phyloP scores from a whole-genome alignment of 2,797 vertebrate genomes.

The Poeciliopsis paucimaculata region DNA sequence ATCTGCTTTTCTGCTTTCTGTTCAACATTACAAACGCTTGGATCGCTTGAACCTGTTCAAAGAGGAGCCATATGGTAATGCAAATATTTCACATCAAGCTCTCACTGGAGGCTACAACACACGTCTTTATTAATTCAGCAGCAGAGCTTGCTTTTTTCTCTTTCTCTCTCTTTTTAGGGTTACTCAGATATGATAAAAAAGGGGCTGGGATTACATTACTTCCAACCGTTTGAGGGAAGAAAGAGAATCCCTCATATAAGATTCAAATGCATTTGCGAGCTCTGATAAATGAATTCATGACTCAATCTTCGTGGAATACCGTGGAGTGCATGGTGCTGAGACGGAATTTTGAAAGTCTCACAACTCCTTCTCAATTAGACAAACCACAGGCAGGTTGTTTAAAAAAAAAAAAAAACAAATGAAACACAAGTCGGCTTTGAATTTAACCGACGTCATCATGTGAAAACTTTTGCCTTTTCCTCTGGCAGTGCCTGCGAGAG shows the following conservation, averaged over 20 bases:
- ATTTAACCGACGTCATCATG: slow-evolving; percentile 36
- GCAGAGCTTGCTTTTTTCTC: slow-evolving; percentile 40
- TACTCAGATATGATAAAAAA: slow-evolving; percentile 51
- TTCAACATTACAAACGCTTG: slow-evolving; percentile 17
- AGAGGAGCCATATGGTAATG: slow-evolving; percentile 48
- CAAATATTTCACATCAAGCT: slow-evolving; percentile 62
- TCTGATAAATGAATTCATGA: slow-evolving; percentile 63
- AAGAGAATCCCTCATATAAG: slow-evolving; percentile 36
- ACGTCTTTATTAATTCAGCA: slow-evolving; percentile 68
- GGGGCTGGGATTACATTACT: slow-evolving; percentile 58
- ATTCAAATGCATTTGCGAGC: slow-evolving; percentile 56
- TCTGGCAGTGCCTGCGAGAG: not conserved
- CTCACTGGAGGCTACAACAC: slow-evolving; percentile 59
- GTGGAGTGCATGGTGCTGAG: slow-evolving; percentile 34
- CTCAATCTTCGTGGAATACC: slow-evolving; percentile 58
- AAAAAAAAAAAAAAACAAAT: too few relatives aligned
- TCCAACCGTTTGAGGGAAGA: slow-evolving; percentile 40
- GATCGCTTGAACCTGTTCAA: slow-evolving; percentile 30
- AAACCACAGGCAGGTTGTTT: slow-evolving; percentile 50
- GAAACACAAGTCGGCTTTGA: slow-evolving; percentile 46
- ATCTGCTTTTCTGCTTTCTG: slow-evolving; percentile 31
- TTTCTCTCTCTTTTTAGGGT: slow-evolving; percentile 22
- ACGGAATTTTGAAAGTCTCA: slow-evolving; percentile 45
- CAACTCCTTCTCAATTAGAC: slow-evolving; percentile 51
- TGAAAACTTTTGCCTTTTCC: slow-evolving; percentile 25